Conservation (phyloP, 1,140 invertebrate genomes). For the Samia ricini region DNA sequence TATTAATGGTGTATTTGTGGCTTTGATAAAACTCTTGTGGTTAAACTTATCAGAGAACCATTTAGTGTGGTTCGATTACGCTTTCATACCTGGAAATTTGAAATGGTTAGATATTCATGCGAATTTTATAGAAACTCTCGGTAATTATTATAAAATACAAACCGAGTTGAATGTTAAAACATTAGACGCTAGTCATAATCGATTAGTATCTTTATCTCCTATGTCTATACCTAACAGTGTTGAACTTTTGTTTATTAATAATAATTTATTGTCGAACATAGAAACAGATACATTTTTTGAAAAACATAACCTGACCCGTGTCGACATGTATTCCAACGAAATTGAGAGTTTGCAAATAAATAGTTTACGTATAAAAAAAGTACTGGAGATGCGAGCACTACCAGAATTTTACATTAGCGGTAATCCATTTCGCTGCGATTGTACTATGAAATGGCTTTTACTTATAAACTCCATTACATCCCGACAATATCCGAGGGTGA, state of each 20-base stretch:
- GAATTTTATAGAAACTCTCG: conserved; percentile 86
- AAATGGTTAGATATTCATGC: conserved; percentile 91
- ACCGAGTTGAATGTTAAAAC: conserved; percentile 81
- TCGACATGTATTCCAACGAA: conserved; percentile 91
- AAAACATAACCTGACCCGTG: conserved; percentile 87
- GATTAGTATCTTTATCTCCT: conserved; percentile 83
- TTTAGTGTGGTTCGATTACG: conserved; percentile 89
- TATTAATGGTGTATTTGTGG: conserved; percentile 86
- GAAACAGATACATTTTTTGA: conserved; percentile 88
- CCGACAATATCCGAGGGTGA: conserved; percentile 87
- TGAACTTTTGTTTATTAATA: conserved; percentile 89
- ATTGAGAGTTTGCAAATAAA: conserved; percentile 88
- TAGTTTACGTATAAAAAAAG: conserved; percentile 84
- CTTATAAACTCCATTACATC: conserved; percentile 85
- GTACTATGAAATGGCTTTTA: conserved; percentile 92
- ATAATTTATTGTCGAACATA: conserved; percentile 87
- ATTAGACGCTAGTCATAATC: conserved; percentile 89
- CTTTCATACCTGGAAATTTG: conserved; percentile 85
- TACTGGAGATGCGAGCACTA: conserved; percentile 79
- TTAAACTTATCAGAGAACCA: conserved; percentile 91
- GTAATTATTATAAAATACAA: conserved; percentile 84
- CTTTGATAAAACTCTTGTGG: conserved; percentile 86
- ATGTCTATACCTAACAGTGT: conserved; percentile 87
- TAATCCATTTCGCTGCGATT: conserved; percentile 93
- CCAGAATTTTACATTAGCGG: conserved; percentile 92